phyloP scores from a whole-genome alignment of 2,113 vertebrate species.

The Chamaetylas fuelleborni region DNA sequence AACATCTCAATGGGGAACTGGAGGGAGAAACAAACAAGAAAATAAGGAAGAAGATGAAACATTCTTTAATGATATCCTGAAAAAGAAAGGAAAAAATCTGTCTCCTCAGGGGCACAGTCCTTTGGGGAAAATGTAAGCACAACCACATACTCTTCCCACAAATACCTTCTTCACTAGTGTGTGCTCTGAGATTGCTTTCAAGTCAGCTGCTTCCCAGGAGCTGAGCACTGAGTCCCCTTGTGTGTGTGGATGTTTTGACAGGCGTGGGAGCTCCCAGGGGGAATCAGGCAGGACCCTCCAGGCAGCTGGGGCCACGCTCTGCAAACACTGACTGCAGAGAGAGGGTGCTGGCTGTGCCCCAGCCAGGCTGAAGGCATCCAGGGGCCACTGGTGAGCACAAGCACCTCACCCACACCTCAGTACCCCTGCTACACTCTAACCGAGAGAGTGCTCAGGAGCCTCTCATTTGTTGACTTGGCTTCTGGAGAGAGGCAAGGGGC shows the following conservation, averaged over 20 bases:
- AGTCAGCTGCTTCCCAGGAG: neutral
- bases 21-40: neutral
- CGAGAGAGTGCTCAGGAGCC: neutral
- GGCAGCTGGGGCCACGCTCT: neutral
- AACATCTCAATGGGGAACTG: neutral
- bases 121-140: neutral
- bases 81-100: neutral
- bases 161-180: neutral
- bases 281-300: neutral
- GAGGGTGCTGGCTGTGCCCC: neutral
- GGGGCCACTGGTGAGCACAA: too few relatives aligned
- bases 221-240: neutral
- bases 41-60: neutral
- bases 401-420: neutral
- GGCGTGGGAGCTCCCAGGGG: neutral
- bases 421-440: neutral
- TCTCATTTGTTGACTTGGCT: neutral
- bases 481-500: neutral
- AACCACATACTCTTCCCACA: neutral
- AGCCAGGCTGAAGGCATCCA: neutral
- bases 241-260: neutral
- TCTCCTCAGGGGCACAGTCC: neutral
- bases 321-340: fast-evolving
- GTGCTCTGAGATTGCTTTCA: neutral
- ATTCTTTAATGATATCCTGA: neutral